These are phyloP conservation scores for Xerus rutilus DNA, from an alignment of 2,797 vertebrate species.

Conservation along the genomic window DNA sequence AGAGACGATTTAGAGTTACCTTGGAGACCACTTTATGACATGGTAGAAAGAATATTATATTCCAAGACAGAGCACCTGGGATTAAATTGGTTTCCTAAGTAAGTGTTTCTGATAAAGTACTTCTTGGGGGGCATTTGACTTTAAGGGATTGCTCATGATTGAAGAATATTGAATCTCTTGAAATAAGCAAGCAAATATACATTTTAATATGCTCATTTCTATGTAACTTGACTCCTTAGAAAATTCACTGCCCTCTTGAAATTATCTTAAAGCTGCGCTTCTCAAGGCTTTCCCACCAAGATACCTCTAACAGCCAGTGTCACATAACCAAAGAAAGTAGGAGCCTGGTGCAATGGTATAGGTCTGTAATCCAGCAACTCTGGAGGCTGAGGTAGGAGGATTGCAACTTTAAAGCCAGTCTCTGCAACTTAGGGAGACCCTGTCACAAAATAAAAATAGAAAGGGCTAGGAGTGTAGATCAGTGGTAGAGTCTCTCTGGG, in stretches of 20 bases:
- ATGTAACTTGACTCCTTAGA: slow-evolving; percentile 44
- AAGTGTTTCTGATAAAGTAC: slow-evolving; percentile 85
- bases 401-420: too few species aligned
- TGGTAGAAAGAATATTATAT: slow-evolving; percentile 96
- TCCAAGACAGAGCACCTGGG: slow-evolving; percentile 99
- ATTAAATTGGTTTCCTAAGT: slow-evolving; percentile 99
- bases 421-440: too few species aligned
- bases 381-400: too few species aligned
- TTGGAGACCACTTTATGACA: slow-evolving; percentile 97
- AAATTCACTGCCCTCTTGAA: slow-evolving; percentile 27
- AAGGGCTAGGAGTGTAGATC: too few species aligned
- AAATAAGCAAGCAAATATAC: slow-evolving; percentile 20
- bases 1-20: slow-evolving; percentile 97
- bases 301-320: neutral
- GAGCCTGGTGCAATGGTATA: neutral
- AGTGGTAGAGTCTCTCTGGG: too few species aligned
- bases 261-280: slow-evolving; percentile 24
- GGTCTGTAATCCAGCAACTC: too few species aligned
- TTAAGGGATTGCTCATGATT: slow-evolving; percentile 40
- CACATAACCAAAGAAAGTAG: neutral
- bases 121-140: neutral
- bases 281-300: neutral
- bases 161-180: slow-evolving; percentile 41
- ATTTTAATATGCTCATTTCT: slow-evolving; percentile 48
- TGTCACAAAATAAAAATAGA: too few species aligned